Percentiles rank a stretch among this genome's conserved stretches.
Conservation (phyloP, 2,888 invertebrate species). For the Anodontia alba region DNA sequence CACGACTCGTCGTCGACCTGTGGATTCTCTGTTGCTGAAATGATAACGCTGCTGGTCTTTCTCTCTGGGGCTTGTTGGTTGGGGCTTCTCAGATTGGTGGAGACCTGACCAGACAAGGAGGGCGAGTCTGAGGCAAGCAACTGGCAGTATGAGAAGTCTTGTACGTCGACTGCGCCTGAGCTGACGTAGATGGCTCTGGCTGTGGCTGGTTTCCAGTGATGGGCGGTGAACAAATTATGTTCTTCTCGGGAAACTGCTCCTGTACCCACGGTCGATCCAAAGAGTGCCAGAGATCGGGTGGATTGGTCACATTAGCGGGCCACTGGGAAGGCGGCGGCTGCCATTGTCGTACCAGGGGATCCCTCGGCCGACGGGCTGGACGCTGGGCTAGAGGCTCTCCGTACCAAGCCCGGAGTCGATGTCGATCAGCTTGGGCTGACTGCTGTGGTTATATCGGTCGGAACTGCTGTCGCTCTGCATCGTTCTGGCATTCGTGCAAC, state of each 20-base stretch:
- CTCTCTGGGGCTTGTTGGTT: conserved; percentile 7
- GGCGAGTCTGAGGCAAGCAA: conserved; percentile 26
- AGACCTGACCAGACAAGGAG: conserved; percentile 13
- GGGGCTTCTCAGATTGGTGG: conserved; percentile 10
- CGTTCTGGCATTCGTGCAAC: conserved; percentile 45
- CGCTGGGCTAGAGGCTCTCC: conserved; percentile 32
- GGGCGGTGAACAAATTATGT: conserved; percentile 24
- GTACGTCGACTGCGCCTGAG: conserved; percentile 12
- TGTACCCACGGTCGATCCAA: conserved; percentile 43
- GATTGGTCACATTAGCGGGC: conserved; percentile 32
- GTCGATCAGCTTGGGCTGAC: conserved; percentile 21
- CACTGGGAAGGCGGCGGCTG: too few relatives aligned
- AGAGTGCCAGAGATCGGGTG: conserved; percentile 34
- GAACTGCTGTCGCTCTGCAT: conserved; percentile 34
- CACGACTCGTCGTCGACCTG: not conserved
- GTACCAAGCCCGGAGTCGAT: conserved; percentile 14
- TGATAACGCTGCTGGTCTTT: conserved; percentile 13
- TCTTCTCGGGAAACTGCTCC: conserved; percentile 34
- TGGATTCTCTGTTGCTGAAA: conserved; percentile 20
- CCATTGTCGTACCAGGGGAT: conserved; percentile 25
- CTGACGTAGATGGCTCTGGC: conserved; percentile 3
- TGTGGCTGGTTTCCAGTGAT: conserved; percentile 19
- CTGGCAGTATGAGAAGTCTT: conserved; percentile 31
- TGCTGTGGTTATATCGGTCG: conserved; percentile 27
- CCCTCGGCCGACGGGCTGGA: conserved; percentile 30